Evolutionary conservation across 2,113 vertebrate species (phyloP).

Genomic region (Prunella fulvescens): DNA sequence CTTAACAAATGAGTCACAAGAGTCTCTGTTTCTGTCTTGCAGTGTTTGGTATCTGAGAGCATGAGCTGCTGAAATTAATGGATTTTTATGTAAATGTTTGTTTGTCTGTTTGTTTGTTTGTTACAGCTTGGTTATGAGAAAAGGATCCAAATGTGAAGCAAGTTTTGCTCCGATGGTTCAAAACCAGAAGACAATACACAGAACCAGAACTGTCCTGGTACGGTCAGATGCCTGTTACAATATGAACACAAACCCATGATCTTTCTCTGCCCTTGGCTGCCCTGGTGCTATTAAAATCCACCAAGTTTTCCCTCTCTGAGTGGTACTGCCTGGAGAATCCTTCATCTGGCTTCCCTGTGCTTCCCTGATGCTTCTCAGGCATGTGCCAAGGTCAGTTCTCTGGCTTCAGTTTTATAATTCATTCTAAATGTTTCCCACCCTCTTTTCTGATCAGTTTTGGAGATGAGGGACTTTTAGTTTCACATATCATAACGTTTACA

Average conservation of each 20-base stretch:
- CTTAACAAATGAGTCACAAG: background rate
- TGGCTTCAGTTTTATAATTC: background rate
- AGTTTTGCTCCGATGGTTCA: background rate
- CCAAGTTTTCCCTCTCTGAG: background rate
- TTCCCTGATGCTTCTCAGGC: background rate
- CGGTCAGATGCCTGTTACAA: background rate
- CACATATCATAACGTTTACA: background rate
- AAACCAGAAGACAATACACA: background rate
- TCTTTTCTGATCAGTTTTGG: background rate
- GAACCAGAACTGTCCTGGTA: background rate
- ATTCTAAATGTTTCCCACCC: background rate
- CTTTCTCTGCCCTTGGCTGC: background rate
- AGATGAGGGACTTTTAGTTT: background rate
- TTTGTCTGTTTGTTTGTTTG: background rate
- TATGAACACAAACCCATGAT: rapidly evolving
- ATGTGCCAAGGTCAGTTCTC: background rate
- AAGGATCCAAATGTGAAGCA: background rate
- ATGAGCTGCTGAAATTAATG: background rate
- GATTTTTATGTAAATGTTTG: background rate
- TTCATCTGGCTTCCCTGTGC: background rate
- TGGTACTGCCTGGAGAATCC: background rate
- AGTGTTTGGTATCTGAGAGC: background rate
- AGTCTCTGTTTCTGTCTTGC: background rate
- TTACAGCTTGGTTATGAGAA: background rate
- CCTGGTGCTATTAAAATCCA: background rate